Evolutionary conservation across 1,140 invertebrate species (phyloP).

Genomic region (Neodiprion fabricii): DNA sequence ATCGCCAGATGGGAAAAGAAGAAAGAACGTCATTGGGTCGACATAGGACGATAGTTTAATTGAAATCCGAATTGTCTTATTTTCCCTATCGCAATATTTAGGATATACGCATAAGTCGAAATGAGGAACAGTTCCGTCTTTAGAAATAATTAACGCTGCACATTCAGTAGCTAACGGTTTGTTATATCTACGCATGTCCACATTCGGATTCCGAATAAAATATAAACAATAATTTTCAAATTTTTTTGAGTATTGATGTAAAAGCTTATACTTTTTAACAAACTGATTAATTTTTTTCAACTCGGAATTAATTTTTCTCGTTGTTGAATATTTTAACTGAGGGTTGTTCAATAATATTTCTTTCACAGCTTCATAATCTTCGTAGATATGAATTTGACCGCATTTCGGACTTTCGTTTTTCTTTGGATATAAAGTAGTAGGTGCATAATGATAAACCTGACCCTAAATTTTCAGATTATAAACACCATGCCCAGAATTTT

Average conservation of each 20-base stretch:
- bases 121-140: background rate
- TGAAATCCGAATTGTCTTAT: too few species aligned
- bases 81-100: background rate
- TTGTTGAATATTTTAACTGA: too few species aligned
- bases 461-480: too few species aligned
- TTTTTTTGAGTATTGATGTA: background rate
- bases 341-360: background rate
- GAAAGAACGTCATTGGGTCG: too few species aligned
- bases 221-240: background rate
- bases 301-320: too few species aligned
- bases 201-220: background rate
- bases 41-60: too few species aligned
- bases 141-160: background rate
- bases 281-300: background rate
- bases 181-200: background rate
- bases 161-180: background rate
- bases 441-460: too few species aligned
- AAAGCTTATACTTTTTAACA: background rate
- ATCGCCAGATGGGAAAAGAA: too few species aligned
- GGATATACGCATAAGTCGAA: background rate
- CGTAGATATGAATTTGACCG: background rate
- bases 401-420: background rate
- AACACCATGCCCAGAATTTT: too few species aligned
- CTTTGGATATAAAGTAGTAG: background rate
- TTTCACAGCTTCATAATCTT: background rate